phyloP scores from a whole-genome alignment of 2,113 vertebrate species.

The Heterotis niloticus region DNA sequence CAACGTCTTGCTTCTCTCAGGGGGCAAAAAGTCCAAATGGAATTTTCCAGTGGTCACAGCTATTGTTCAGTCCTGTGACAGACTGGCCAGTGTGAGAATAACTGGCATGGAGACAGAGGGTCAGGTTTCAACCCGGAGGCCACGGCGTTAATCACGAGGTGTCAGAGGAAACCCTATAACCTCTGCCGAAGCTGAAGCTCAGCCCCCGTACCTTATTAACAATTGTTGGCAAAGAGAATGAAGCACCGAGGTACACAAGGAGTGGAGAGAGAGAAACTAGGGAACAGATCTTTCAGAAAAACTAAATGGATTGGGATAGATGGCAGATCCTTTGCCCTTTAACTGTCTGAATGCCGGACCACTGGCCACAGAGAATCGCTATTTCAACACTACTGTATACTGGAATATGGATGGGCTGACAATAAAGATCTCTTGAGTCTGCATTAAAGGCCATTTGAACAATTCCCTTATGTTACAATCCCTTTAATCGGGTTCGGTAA shows the following conservation, averaged over 20 bases:
- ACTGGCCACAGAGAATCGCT: too few relatives aligned
- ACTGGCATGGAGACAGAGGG: background rate
- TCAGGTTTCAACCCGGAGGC: constrained; percentile 19
- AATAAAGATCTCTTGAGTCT: too few relatives aligned
- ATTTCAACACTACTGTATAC: too few relatives aligned
- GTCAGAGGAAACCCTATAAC: constrained; percentile 11
- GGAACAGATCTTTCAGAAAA: background rate
- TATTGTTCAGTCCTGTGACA: constrained; percentile 24
- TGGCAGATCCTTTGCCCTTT: too few relatives aligned
- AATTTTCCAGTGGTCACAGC: constrained; percentile 2
- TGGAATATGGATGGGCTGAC: too few relatives aligned
- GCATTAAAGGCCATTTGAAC: background rate
- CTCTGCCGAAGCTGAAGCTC: background rate
- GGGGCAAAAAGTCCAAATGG: background rate
- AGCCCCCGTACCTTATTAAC: background rate
- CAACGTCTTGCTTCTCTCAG: constrained; percentile 5
- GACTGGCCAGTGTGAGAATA: constrained; percentile 18
- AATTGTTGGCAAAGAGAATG: background rate
- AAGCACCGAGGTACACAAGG: constrained; percentile 11
- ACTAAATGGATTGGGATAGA: background rate
- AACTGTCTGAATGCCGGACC: too few relatives aligned
- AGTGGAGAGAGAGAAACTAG: background rate
- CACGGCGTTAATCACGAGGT: constrained; percentile 12
- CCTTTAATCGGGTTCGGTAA: too few relatives aligned
- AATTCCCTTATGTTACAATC: background rate